Conservation (phyloP, 2,797 vertebrate genomes). For the Pempheris klunzingeri region DNA sequence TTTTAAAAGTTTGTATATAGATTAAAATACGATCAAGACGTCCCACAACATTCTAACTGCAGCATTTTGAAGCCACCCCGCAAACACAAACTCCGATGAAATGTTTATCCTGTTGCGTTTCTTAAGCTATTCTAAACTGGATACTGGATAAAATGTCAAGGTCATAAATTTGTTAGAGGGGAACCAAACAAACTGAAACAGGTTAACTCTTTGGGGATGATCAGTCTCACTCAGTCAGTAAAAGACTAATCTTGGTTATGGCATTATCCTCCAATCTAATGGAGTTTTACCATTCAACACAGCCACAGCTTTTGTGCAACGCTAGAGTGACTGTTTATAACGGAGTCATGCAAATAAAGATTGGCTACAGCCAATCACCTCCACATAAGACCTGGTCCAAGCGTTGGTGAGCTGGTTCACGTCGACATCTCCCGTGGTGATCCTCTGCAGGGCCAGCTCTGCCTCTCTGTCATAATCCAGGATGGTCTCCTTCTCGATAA, state of each 20-base stretch:
- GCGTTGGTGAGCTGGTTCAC: constrained; percentile 88
- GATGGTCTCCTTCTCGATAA: constrained; percentile 90
- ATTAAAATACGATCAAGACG: neutral
- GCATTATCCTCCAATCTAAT: neutral
- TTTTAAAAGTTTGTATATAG: neutral
- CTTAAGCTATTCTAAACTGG: neutral
- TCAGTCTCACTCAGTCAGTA: neutral
- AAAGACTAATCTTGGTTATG: neutral
- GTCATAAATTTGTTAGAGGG: neutral
- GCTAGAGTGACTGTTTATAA: neutral
- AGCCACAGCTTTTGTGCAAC: neutral
- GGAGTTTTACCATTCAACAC: neutral
- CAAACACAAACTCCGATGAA: neutral
- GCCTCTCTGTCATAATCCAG: constrained; percentile 91
- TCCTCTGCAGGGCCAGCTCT: constrained; percentile 90
- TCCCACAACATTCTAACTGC: neutral
- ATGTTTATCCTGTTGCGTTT: neutral
- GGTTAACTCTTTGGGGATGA: neutral
- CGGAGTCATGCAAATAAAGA: neutral
- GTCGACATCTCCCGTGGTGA: constrained; percentile 88
- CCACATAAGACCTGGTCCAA: constrained; percentile 93
- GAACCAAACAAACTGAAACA: neutral
- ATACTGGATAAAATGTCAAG: neutral
- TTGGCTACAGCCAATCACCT: too few relatives aligned
- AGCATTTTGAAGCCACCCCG: neutral